phyloP scores from a whole-genome alignment of 2,888 invertebrate genomes.

The Tethea ocularis region DNA sequence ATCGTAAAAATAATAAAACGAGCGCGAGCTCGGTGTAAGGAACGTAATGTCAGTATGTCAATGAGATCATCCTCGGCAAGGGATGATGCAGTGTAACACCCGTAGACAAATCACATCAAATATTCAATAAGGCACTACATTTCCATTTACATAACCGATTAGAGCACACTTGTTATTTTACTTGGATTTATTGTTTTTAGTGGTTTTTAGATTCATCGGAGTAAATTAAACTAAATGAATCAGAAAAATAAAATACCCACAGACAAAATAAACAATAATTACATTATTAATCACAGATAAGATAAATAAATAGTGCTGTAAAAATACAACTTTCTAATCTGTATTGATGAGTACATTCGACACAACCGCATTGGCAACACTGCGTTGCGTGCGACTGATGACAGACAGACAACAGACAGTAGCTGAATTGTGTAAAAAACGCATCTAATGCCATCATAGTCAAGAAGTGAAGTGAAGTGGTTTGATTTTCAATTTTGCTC shows the following conservation, averaged over 20 bases:
- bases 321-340: no score
- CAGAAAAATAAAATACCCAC: slow-evolving; percentile 48
- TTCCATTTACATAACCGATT: slow-evolving; percentile 44
- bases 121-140: slow-evolving; percentile 76
- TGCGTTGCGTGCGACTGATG: no score
- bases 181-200: slow-evolving; percentile 13
- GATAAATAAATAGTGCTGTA: no score
- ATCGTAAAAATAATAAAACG: slow-evolving; percentile 74
- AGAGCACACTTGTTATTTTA: slow-evolving; percentile 16
- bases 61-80: slow-evolving; percentile 80
- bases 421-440: no score
- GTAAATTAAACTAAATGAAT: slow-evolving; percentile 34
- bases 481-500: no score
- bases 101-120: slow-evolving; percentile 40
- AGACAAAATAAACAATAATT: slow-evolving; percentile 31
- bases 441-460: no score
- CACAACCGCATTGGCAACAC: no score
- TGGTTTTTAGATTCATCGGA: slow-evolving; percentile 14
- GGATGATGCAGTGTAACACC: slow-evolving; percentile 43
- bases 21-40: slow-evolving; percentile 69
- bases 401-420: no score
- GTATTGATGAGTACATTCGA: no score
- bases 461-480: no score
- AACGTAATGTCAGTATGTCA: slow-evolving; percentile 79
- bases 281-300: background rate